Evolutionary conservation across 2,113 vertebrate species (phyloP).

Genomic region (Antechinus stuartii): DNA sequence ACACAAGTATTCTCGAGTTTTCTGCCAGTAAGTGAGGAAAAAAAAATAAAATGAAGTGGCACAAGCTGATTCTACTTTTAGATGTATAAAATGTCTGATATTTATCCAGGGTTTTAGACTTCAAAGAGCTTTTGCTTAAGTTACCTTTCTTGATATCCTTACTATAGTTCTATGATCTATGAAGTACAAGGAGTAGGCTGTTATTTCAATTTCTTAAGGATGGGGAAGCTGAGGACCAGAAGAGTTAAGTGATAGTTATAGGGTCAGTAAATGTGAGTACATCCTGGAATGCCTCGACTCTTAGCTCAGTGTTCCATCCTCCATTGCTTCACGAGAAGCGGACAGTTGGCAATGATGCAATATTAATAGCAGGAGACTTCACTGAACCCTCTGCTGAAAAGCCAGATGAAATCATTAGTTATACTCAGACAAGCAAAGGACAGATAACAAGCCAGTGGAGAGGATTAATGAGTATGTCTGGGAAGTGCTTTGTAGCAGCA

Average conservation of each 20-base stretch:
- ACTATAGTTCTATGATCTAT: not conserved
- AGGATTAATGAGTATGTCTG: not conserved
- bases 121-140: not conserved
- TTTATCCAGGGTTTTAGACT: not conserved
- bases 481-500: not conserved
- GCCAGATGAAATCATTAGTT: not conserved
- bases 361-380: not conserved
- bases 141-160: not conserved
- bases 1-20: not conserved
- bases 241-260: not conserved
- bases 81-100: not conserved
- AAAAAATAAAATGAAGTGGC: not conserved
- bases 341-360: not conserved
- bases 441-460: not conserved
- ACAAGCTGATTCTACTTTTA: not conserved
- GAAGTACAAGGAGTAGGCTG: not conserved
- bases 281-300: not conserved
- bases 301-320: not conserved
- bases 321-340: not conserved
- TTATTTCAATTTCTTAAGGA: not conserved
- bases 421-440: not conserved
- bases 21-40: not conserved
- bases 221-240: not conserved
- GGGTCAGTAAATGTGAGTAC: not conserved
- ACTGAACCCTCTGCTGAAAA: conserved; percentile 9